Base-by-base conservation (phyloP, 2,888 invertebrate species). In the Sesia bembeciformis region DNA sequence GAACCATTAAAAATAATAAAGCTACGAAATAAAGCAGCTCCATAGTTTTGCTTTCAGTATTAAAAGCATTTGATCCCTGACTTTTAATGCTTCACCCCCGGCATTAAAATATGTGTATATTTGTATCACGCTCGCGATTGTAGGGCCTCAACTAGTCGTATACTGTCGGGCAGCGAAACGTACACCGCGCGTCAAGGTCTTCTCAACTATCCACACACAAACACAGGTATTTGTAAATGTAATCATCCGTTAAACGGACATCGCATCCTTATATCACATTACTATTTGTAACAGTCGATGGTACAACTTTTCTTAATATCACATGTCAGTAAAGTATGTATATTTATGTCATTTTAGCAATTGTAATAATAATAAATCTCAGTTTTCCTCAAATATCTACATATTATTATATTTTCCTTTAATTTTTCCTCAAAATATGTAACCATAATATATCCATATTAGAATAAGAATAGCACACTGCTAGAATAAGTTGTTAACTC, bases 21-120 rank as follows among this genome's bases (percentile, higher is more conserved):
- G 23, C 23, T 23, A 23, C 23, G 23, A 23, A 23, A 23, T 8
- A 46, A 46, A 46, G 46, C 68, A 57, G 63, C 76, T 81, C 78
- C 59, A 78, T 56, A 64, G 70, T 65, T 72, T 72, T 63, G 59
- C 54, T 56, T 65, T 67, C 63, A 70, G 86, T 76, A 86, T 87
- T 86, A 85, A 77, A 84, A 86, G 88, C 81, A 89, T 89, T 89
- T 89, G 89, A 89, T 89, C 89, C 89, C 83, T 88, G 89, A 89
- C 89, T 89, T 89, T 87, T 89, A 89, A 89, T 89, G 89, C 89
- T 89, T 89, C 89, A 87, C 88, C 87, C 83, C 79, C 76, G 81
- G 86, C 79, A 89, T 88, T 88, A 88, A 89, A 88, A 89, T 85
- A 89, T 86, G 84, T 87, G 84, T 89, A 85, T 89, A 86, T 89